Evolutionary conservation across 2,797 vertebrate genomes (phyloP), one percentile per base, ranked within the genome.

Genomic region (Luscinia megarhynchos): DNA sequence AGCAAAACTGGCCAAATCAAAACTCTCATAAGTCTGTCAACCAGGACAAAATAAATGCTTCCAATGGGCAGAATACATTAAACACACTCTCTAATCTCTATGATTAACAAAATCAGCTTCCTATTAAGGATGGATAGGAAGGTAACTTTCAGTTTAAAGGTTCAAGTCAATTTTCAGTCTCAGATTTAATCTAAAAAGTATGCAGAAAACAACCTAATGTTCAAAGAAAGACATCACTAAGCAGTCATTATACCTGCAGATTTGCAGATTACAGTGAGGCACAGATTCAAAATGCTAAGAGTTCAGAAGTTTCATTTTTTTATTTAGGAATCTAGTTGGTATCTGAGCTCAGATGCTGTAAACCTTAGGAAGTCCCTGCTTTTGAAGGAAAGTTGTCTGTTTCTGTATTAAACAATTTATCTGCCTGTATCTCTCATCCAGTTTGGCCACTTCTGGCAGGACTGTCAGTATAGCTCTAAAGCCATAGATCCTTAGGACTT

Each of bases 1-100:
- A 92, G 43, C n/a, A 89, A 61, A 92, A 90, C 19, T 34, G 23
- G 36, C 61, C 81, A 96, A 76, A 87, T 67, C 67, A 87, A 90
- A 89, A 58, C 45, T 74, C 20, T 16, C 26, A 0, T 36, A 74
- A 74, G 15, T 41, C 53, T 67, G 32, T 59, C 73, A 83, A 73
- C 19, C 17, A 87, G 67, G 14, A 67, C n/a, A 70, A 20, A 82
- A 58, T 21, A 72, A 84, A 64, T 38, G 10, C 45, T 87, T 53
- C 4, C 9, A 82, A 17, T 32, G 19, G 17, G 24, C 17, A 82
- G 58, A 74, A 89, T 11, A 53, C 0, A 4, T n/a, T 84, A 54
- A 73, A 70, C 57, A 87, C 10, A 12, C 38, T 63, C 55, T 73
- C 34, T 81, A 78, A 57, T 29, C 54, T n/a, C 50, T 59, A 7